A percentile compares a stretch with the other conserved stretches of the same genome.
These are phyloP conservation scores for Urosaurus nigricauda DNA, from an alignment of 2,797 vertebrate species.

Conservation along the genomic window DNA sequence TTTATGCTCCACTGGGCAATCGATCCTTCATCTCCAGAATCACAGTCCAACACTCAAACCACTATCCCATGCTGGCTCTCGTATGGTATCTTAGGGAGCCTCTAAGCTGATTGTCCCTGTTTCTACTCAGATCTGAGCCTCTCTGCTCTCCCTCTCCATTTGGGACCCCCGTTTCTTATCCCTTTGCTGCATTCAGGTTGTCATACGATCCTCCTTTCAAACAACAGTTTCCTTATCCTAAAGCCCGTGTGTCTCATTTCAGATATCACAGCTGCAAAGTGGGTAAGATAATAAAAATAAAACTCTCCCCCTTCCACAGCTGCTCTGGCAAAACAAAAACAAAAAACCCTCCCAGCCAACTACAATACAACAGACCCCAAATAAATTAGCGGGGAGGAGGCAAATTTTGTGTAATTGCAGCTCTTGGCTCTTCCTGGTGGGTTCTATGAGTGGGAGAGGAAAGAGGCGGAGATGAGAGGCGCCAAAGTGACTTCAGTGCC, in stretches of 20 bases:
- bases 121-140: neutral
- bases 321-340: neutral
- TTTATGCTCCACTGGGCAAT: too few relatives aligned
- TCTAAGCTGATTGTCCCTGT: neutral
- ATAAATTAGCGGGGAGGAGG: constrained; percentile 28
- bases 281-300: neutral
- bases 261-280: constrained; percentile 30
- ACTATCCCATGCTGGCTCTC: too few relatives aligned
- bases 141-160: too few relatives aligned
- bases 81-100: too few relatives aligned
- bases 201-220: constrained; percentile 16
- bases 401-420: constrained; percentile 26
- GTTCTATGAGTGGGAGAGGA: neutral
- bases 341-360: neutral
- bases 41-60: too few relatives aligned
- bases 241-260: constrained; percentile 10
- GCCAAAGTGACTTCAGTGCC: constrained; percentile 23
- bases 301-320: neutral
- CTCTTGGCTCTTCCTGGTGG: neutral
- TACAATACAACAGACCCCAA: constrained; percentile 3
- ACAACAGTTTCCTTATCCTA: constrained; percentile 10
- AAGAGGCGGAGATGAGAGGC: constrained; percentile 2
- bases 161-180: neutral
- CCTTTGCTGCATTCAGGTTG: neutral
- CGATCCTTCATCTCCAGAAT: too few relatives aligned